Evolutionary conservation across 2,888 invertebrate genomes (phyloP).

Genomic region (Galerucella pusilla): DNA sequence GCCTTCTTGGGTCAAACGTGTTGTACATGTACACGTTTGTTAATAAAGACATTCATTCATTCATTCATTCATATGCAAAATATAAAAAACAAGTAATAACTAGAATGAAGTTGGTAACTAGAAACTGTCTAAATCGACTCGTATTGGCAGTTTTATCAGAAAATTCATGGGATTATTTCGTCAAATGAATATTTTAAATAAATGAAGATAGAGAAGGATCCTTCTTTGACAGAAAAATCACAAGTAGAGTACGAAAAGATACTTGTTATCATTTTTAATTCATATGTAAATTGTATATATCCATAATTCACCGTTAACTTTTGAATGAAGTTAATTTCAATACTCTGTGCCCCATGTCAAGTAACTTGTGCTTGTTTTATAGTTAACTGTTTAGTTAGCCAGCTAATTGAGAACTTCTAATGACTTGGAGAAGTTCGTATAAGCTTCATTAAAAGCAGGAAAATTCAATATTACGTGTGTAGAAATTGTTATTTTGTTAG

Average conservation of each 20-base stretch:
- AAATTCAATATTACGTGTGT: slow-evolving; percentile 27
- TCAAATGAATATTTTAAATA: too few relatives aligned
- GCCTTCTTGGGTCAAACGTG: too few relatives aligned
- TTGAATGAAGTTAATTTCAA: background rate
- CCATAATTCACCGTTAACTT: background rate
- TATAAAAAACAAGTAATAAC: too few relatives aligned
- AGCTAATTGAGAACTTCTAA: slow-evolving; percentile 41
- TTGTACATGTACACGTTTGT: too few relatives aligned
- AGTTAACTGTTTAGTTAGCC: slow-evolving; percentile 33
- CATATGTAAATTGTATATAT: slow-evolving; percentile 13
- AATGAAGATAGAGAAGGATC: too few relatives aligned
- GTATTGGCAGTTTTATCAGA: too few relatives aligned
- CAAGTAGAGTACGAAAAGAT: background rate
- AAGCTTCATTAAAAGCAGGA: slow-evolving; percentile 35
- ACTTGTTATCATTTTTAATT: slow-evolving; percentile 44
- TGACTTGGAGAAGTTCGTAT: slow-evolving; percentile 36
- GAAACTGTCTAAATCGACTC: too few relatives aligned
- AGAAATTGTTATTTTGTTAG: slow-evolving; percentile 11
- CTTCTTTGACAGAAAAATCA: too few relatives aligned
- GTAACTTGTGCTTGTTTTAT: slow-evolving; percentile 39
- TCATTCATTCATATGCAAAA: too few relatives aligned
- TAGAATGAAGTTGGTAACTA: too few relatives aligned
- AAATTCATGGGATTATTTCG: too few relatives aligned
- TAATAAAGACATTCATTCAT: too few relatives aligned
- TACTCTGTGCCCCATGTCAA: slow-evolving; percentile 18